Conservation (phyloP, 2,888 invertebrate species). For the Drosophila silvestris region DNA sequence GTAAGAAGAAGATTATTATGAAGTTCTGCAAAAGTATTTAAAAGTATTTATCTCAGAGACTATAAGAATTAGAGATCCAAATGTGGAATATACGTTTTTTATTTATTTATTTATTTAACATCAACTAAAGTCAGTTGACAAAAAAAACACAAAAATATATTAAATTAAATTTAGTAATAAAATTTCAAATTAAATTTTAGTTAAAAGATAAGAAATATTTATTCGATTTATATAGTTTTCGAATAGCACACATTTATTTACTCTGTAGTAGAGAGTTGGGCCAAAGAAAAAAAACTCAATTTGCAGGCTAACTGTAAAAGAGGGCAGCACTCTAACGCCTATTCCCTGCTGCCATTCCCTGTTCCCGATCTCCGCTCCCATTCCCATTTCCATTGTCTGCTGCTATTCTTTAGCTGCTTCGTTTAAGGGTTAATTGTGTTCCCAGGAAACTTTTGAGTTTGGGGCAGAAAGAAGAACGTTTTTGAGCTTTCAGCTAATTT, state of each 20-base stretch:
- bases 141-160: background rate
- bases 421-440: conserved; percentile 67
- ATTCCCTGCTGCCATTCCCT: background rate
- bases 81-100: background rate
- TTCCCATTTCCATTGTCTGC: background rate
- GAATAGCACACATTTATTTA: background rate
- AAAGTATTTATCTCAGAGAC: background rate
- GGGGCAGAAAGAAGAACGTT: background rate
- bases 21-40: background rate
- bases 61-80: background rate
- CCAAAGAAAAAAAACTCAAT: conserved; percentile 59
- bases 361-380: background rate
- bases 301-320: conserved; percentile 72
- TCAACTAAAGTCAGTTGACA: background rate
- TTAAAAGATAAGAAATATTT: background rate
- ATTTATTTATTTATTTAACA: background rate
- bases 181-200: background rate
- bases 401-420: background rate
- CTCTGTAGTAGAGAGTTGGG: conserved; percentile 9
- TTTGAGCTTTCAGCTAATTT: conserved; percentile 63
- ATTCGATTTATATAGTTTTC: rapidly evolving
- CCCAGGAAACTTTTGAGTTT: conserved; percentile 64
- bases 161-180: background rate
- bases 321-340: conserved; percentile 60
- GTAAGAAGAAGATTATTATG: background rate